Evolutionary conservation across 1,140 invertebrate genomes (phyloP).

Genomic region (Prorops nasuta): DNA sequence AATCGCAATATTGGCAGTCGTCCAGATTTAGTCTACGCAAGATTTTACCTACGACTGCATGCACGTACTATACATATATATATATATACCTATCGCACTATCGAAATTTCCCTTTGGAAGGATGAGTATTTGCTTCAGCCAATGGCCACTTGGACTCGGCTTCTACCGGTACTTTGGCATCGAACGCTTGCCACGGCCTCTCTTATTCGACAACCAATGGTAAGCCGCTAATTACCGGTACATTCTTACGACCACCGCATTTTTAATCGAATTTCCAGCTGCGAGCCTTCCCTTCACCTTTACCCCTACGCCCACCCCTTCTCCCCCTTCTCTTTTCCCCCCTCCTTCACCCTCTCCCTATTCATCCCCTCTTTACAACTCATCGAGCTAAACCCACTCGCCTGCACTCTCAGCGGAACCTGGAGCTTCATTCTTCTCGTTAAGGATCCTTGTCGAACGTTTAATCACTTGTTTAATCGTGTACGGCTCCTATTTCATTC

Average conservation of each 20-base stretch:
- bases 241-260: conserved; percentile 6
- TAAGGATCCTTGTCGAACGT: conserved; percentile 15
- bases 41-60: too few relatives aligned
- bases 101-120: too few relatives aligned
- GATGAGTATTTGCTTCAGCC: too few relatives aligned
- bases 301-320: too few relatives aligned
- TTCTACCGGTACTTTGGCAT: too few relatives aligned
- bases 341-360: neutral
- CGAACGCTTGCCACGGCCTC: too few relatives aligned
- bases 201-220: neutral
- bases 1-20: too few relatives aligned
- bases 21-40: too few relatives aligned
- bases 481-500: conserved; percentile 7
- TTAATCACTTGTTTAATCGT: conserved; percentile 21
- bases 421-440: neutral
- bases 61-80: too few relatives aligned
- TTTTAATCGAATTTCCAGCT: conserved; percentile 23
- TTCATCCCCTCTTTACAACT: conserved; percentile 3
- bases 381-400: neutral
- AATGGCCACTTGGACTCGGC: too few relatives aligned
- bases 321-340: neutral
- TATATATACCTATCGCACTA: too few relatives aligned
- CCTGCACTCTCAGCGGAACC: neutral
- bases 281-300: too few relatives aligned
- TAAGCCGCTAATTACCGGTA: conserved; percentile 18